These are phyloP conservation scores for Leptogaster cylindrica DNA, from an alignment of 2,888 invertebrate species.

Conservation along the genomic window DNA sequence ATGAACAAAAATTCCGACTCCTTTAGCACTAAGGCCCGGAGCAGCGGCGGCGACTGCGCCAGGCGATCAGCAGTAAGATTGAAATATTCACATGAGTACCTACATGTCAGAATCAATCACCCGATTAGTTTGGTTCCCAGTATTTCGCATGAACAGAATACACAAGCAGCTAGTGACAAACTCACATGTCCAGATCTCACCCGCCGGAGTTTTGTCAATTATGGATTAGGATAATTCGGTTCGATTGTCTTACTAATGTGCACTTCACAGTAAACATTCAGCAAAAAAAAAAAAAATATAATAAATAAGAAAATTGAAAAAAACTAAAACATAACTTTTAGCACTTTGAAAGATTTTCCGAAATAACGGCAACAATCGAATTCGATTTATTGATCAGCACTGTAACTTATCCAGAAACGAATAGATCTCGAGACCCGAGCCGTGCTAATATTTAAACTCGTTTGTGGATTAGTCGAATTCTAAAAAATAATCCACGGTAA, in stretches of 20 bases:
- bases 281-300: background rate
- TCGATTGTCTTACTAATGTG: conserved; percentile 4
- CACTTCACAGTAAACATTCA: conserved; percentile 5
- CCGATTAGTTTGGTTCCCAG: conserved; percentile 22
- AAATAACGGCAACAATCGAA: background rate
- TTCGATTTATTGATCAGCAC: conserved; percentile 3
- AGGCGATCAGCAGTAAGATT: background rate
- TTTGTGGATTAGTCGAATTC: conserved; percentile 16
- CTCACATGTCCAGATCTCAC: conserved; percentile 15
- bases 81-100: conserved; percentile 3
- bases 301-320: background rate
- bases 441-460: conserved; percentile 17
- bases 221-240: background rate
- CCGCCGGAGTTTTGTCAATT: conserved; percentile 5
- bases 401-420: conserved; percentile 24
- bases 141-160: conserved; percentile 23
- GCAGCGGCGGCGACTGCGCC: background rate
- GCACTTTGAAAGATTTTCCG: background rate
- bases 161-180: background rate
- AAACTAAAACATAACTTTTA: too few relatives aligned
- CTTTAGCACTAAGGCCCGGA: background rate
- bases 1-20: background rate
- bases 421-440: conserved; percentile 20
- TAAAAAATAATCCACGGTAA: conserved; percentile 31
- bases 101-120: conserved; percentile 33